Evolutionary conservation across 2,888 invertebrate genomes (phyloP), one percentile per base, ranked within the genome.

Genomic region (Ommatoiulus sabulosus): DNA sequence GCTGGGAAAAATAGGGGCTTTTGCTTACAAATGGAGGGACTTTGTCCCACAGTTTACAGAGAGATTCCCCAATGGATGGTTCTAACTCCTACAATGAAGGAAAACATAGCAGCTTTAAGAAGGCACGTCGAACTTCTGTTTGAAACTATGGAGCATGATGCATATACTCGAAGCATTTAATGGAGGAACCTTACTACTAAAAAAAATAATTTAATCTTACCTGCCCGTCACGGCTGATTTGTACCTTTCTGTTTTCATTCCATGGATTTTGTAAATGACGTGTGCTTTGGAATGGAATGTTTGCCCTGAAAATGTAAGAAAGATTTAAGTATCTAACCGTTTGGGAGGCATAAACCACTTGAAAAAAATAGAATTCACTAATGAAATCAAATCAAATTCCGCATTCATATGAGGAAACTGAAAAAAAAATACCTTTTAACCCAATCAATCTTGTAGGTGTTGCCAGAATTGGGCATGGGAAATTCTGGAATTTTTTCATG

Each of bases 161-260:
- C n/a, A 24, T 43, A 8, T 8, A 44, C 24, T 10, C 6, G 6
- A 46, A 4, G 24, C 6, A 63, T 15, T 80, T 89, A 8, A 35
- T 63, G 72, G 35, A 44, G n/a, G 3, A 48, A 87, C 52, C 15
- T 52, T 46, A 4, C 35, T 15, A 20, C 24, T 48, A 87, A 86
- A 24, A 12, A 89, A 20, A 87, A 84, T 44, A 48, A 63, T 46
- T 20, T 80, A 87, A 4, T 44, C 90, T 90, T 91, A 93, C 95
- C 91, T 94, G 93, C 89, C 95, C 95, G 93, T 95, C 95, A 7
- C 94, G 93, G 17, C 94, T 94, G 87, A 93, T 93, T 88, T 93
- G 93, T 88, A 94, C 94, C 46, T 94, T 94, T 44, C 94, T 93
- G 89, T 94, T 94, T 90, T 94, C 94, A 90, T 94, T 93, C 91